Evolutionary conservation across 2,888 invertebrate species (phyloP), one percentile per base, ranked within the genome.

Genomic region (Lepidonotus clava): DNA sequence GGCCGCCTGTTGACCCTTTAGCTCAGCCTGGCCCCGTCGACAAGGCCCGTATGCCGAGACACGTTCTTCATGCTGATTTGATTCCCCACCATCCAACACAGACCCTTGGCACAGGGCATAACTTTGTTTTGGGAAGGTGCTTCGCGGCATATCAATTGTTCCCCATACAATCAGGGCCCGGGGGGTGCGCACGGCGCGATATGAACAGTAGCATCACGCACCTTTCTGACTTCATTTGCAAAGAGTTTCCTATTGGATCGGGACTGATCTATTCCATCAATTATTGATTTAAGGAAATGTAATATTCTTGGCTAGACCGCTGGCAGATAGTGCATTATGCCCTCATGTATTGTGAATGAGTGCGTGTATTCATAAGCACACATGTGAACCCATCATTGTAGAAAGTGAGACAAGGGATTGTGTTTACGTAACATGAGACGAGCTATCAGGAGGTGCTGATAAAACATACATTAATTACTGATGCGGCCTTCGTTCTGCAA

Each of bases 1-100:
- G 34, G 71, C 71, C 38, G 71, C n/a, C n/a, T 71, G 71, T 71
- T 71, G 71, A 71, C 71, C 71, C 36, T 71, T 71, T 36, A 34
- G 38, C 71, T 38, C 34, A 71, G 18, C 71, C 21, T 38, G 38
- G 34, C 38, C 71, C 71, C 71, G 18, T 21, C 36, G 71, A 34
- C 71, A 71, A 34, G 71, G 4, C 11, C 5, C 38, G 71, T 71
- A 71, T 71, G 71, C 71, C n/a, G 71, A 34, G 71, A 38, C 71
- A 71, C 71, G 71, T 38, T n/a, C 71, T n/a, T 34, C 1, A 8
- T 18, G 46, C 46, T 46, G 8, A 46, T 46, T 46, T 46, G 46
- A 46, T 46, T 46, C 38, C 18, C 71, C 38, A 21, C 71, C 71
- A 71, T n/a, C 71, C 18, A 18, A 14, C 34, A 4, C 14, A 11